phyloP scores from a whole-genome alignment of 35 echinoderm and acorn worm genomes.

The Amphiura filiformis region DNA sequence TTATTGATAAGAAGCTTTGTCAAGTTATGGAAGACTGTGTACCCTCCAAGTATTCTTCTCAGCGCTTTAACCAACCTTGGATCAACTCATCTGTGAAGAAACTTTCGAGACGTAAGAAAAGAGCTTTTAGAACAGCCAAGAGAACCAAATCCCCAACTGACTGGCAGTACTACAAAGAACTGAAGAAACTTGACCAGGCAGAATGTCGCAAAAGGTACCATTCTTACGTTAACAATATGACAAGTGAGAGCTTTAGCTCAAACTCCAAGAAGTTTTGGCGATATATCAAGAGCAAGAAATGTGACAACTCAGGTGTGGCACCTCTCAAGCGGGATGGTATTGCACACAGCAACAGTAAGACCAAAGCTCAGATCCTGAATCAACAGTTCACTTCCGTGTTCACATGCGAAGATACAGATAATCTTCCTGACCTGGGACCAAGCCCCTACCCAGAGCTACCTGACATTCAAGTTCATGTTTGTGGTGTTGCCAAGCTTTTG shows the following conservation, averaged over 20 bases:
- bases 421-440: not conserved
- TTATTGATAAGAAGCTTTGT: not conserved
- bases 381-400: conserved; percentile 36
- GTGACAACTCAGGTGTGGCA: conserved; percentile 27
- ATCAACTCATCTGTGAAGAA: conserved; percentile 15
- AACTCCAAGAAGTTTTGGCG: conserved; percentile 26
- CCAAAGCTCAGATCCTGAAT: conserved; percentile 34
- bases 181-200: not conserved
- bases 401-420: not conserved
- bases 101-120: conserved; percentile 11
- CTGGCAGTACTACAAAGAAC: not conserved
- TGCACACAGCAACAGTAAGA: not conserved
- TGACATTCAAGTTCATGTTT: not conserved
- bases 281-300: conserved; percentile 27
- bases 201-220: conserved; percentile 14
- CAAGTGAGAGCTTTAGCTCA: not conserved
- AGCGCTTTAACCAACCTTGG: conserved; percentile 21
- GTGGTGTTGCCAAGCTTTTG: conserved; percentile 12
- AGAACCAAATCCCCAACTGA: not conserved
- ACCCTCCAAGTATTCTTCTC: conserved; percentile 26
- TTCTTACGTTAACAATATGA: not conserved
- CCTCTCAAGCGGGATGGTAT: not conserved
- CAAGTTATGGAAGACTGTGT: not conserved
- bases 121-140: conserved; percentile 3
- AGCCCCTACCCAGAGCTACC: conserved; percentile 20